Evolutionary conservation across 2,888 invertebrate species (phyloP), one percentile per base, ranked within the genome.

Genomic region (Acanthosoma haemorrhoidale): DNA sequence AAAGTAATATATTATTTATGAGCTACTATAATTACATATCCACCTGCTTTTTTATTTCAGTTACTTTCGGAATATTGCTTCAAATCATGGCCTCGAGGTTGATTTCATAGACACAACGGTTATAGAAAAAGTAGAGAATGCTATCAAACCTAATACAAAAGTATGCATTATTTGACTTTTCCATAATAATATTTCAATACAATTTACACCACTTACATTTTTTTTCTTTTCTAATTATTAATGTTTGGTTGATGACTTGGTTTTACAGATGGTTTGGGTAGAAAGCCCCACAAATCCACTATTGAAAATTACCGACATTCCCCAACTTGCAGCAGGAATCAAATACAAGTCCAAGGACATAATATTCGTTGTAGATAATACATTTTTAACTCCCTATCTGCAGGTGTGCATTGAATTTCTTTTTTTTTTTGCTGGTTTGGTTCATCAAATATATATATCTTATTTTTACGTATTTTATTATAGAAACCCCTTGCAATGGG

Each of bases 201-300:
- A 18, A 9, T 36, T 36, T n/a, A n/a, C n/a, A n/a, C n/a, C n/a
- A n/a, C n/a, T n/a, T n/a, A n/a, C n/a, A n/a, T n/a, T n/a, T n/a
- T n/a, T n/a, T n/a, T n/a, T n/a, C n/a, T n/a, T n/a, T n/a, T n/a
- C n/a, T n/a, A n/a, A n/a, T n/a, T n/a, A n/a, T n/a, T n/a, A n/a
- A n/a, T n/a, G n/a, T n/a, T n/a, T n/a, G n/a, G n/a, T 13, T 1
- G 4, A 18, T 21, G 9, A 13, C n/a, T 29, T 13, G 1, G 8
- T 57, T 59, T 16, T 3, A 15, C 77, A 90, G 90, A 82, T 92
- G 80, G 83, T 98, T 41, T 99, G 97, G 96, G 80, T 96, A 72
- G 98, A 98, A 81, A 90, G 92, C 0, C 97, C 97, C 0, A 95
- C 97, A n/a, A 98, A 98, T 82, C 98, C 98, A 0, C 82, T 91